These are phyloP conservation scores for Channallabes apus DNA, from an alignment of 2,797 vertebrate genomes.

Conservation along the genomic window DNA sequence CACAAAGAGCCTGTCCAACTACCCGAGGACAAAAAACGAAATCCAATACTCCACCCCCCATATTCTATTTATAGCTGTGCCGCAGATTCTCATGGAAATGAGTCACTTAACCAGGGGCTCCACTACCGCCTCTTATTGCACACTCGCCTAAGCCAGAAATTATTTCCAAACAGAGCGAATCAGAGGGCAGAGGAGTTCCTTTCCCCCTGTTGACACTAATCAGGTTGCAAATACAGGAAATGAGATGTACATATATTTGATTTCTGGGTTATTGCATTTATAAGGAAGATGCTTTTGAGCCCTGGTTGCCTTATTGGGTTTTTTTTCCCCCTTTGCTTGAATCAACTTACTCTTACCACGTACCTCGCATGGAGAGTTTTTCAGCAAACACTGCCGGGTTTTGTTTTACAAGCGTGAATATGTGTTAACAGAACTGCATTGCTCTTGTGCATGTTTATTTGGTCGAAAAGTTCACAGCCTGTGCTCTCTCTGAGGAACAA, in stretches of 20 bases:
- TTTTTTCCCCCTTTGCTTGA: slow-evolving; percentile 40
- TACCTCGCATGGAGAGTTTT: slow-evolving; percentile 26
- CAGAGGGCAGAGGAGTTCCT: slow-evolving; percentile 48
- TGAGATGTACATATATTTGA: slow-evolving; percentile 62
- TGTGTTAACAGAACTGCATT: slow-evolving; percentile 21
- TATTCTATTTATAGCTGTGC: slow-evolving; percentile 73
- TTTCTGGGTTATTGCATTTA: slow-evolving; percentile 61
- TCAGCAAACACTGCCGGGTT: slow-evolving; percentile 2
- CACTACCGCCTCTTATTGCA: slow-evolving; percentile 46
- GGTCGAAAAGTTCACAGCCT: slow-evolving; percentile 28
- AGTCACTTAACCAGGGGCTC: slow-evolving; percentile 55
- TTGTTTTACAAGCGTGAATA: slow-evolving; percentile 27
- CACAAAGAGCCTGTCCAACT: slow-evolving; percentile 36
- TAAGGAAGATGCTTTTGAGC: slow-evolving; percentile 51
- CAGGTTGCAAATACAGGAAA: slow-evolving; percentile 58
- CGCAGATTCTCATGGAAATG: slow-evolving; percentile 59
- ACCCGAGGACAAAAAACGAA: slow-evolving; percentile 63
- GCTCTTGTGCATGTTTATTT: slow-evolving; percentile 3
- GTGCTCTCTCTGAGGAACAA: background rate
- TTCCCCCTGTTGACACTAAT: slow-evolving; percentile 56
- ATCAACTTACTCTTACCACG: slow-evolving; percentile 30
- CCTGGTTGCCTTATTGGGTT: slow-evolving; percentile 45
- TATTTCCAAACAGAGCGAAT: slow-evolving; percentile 49
- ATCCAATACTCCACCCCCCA: slow-evolving; percentile 71
- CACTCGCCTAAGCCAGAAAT: slow-evolving; percentile 45